phyloP scores from a whole-genome alignment of 2,888 invertebrate genomes.

The Brassicogethes aeneus region DNA sequence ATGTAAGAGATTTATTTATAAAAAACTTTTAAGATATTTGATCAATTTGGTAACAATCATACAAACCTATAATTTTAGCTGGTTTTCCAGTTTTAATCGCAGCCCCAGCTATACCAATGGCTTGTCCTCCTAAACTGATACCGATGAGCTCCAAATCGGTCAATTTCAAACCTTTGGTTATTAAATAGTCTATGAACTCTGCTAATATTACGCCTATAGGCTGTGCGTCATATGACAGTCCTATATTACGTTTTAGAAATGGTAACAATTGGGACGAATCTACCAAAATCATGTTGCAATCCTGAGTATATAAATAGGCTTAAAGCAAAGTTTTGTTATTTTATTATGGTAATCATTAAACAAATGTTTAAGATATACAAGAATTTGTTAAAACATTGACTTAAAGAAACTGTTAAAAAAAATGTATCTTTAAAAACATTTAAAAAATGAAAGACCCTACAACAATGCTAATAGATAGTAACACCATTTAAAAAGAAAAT shows the following conservation, averaged over 20 bases:
- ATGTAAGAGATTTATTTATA: too few species aligned
- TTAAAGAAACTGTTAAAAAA: too few species aligned
- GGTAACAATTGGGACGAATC: too few species aligned
- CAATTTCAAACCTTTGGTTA: conserved; percentile 47
- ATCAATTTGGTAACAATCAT: conserved; percentile 41
- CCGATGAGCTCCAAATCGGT: conserved; percentile 52
- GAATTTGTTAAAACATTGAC: too few species aligned
- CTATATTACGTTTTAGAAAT: conserved; percentile 46
- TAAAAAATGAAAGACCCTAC: too few species aligned
- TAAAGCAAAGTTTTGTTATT: conserved; percentile 14
- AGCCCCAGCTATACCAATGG: conserved; percentile 60
- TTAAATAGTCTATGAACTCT: conserved; percentile 50
- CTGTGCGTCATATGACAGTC: conserved; percentile 55
- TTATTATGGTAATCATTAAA: too few species aligned
- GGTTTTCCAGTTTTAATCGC: too few species aligned
- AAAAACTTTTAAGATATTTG: conserved; percentile 40
- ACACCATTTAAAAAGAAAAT: too few species aligned
- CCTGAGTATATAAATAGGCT: conserved; percentile 51
- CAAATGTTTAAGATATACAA: too few species aligned
- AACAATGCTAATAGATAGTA: too few species aligned
- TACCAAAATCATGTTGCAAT: conserved; percentile 51
- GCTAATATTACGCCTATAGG: conserved; percentile 51
- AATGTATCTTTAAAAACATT: too few species aligned
- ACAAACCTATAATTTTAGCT: too few species aligned
- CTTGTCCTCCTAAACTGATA: conserved; percentile 55